Conservation (phyloP, 2,113 vertebrate genomes). For the Muscicapa adusta region DNA sequence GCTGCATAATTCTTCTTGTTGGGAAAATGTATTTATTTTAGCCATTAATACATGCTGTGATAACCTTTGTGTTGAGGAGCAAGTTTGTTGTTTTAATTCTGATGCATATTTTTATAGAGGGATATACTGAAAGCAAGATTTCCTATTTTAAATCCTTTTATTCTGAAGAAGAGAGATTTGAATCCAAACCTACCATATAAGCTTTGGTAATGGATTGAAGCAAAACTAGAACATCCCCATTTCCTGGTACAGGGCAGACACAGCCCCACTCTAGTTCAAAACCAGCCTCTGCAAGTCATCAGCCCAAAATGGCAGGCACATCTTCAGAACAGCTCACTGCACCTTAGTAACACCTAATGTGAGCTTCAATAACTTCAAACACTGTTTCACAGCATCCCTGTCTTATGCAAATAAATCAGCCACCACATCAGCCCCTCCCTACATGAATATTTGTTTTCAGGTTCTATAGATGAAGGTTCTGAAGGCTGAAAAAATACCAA, state of each 20-base stretch:
- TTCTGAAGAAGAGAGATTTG: neutral
- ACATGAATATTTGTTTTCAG: neutral
- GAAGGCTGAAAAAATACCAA: neutral
- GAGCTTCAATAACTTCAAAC: neutral
- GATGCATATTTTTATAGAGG: neutral
- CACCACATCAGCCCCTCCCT: neutral
- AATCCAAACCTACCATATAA: neutral
- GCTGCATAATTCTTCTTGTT: slow-evolving; percentile 23
- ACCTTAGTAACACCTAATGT: neutral
- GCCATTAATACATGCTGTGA: slow-evolving; percentile 19
- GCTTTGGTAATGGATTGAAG: neutral
- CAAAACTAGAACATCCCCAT: neutral
- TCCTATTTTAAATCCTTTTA: neutral
- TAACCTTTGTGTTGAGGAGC: neutral
- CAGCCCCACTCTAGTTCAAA: neutral
- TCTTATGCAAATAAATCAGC: neutral
- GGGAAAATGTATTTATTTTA: slow-evolving; percentile 36
- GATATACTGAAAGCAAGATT: neutral
- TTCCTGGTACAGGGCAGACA: neutral
- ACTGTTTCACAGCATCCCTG: neutral
- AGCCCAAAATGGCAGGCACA: neutral
- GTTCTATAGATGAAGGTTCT: neutral
- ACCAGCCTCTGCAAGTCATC: neutral
- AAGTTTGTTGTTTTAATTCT: neutral
- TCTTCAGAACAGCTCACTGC: neutral